phyloP scores from a whole-genome alignment of 1,140 invertebrate genomes.

The Pinna nobilis region DNA sequence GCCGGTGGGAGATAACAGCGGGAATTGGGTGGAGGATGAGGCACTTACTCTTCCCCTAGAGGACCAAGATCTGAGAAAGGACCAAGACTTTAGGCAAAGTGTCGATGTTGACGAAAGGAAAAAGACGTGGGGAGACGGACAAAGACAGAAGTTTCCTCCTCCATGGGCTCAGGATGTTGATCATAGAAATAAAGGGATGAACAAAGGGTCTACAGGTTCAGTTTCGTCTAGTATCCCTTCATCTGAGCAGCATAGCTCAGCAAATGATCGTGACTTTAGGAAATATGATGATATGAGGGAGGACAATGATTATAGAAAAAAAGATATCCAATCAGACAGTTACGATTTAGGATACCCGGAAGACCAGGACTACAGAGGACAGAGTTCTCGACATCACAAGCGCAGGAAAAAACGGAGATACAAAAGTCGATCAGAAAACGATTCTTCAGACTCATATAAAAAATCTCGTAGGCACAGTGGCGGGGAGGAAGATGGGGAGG shows the following conservation, averaged over 20 bases:
- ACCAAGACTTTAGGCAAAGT: slow-evolving; percentile 13
- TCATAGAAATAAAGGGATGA: slow-evolving; percentile 3
- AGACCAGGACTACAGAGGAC: slow-evolving; percentile 20
- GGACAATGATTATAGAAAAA: neutral
- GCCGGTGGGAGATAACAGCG: slow-evolving; percentile 14
- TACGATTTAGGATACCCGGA: neutral
- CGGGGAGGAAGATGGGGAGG: neutral
- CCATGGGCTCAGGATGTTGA: slow-evolving; percentile 6
- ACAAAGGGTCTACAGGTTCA: neutral
- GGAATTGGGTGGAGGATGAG: slow-evolving; percentile 12
- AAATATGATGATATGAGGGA: neutral
- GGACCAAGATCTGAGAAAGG: slow-evolving; percentile 30
- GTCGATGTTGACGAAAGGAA: slow-evolving; percentile 25
- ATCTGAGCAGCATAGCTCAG: neutral
- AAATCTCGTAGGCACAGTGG: slow-evolving; percentile 1
- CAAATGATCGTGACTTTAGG: slow-evolving; percentile 6
- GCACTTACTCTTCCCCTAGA: slow-evolving; percentile 10
- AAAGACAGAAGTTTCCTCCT: slow-evolving; percentile 8
- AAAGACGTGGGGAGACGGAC: slow-evolving; percentile 5
- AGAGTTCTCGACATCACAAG: neutral
- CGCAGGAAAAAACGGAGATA: slow-evolving; percentile 2
- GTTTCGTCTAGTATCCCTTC: neutral
- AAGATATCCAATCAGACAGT: neutral
- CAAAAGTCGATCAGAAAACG: neutral
- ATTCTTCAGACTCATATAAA: slow-evolving; percentile 4